These are phyloP conservation scores for Bos taurus DNA, from an alignment of 2,113 vertebrate genomes.

Conservation along the genomic window DNA sequence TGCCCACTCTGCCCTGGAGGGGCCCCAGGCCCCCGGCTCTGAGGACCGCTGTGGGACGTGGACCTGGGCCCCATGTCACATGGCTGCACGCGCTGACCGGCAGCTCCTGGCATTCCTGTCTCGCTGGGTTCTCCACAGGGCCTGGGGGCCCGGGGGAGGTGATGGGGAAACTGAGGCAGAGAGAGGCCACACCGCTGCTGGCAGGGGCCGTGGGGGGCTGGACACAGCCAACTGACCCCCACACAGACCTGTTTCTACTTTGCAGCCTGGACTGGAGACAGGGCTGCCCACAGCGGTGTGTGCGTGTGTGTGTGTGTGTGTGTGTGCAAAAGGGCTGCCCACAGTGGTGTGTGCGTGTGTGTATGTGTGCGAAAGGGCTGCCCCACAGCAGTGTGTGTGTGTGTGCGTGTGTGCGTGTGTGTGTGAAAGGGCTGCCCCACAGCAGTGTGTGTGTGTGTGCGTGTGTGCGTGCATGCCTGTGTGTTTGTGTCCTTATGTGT, in stretches of 20 bases:
- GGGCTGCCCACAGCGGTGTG: fast-evolving
- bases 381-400: fast-evolving
- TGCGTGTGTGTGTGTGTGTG: fast-evolving
- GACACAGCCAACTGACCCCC: fast-evolving
- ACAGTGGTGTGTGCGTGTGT: no score
- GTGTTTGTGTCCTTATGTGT: no score
- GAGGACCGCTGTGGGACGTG: not conserved
- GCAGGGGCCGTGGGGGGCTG: fast-evolving
- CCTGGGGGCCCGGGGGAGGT: fast-evolving
- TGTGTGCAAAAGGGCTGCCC: no score
- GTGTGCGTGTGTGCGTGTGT: fast-evolving
- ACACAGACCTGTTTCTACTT: fast-evolving
- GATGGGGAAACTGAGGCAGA: not conserved
- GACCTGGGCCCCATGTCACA: not conserved
- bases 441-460: not conserved
- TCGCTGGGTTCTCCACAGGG: not conserved
- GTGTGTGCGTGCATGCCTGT: fast-evolving
- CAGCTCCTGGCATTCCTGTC: not conserved
- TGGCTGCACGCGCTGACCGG: fast-evolving
- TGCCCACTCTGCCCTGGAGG: not conserved
- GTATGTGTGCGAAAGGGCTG: fast-evolving
- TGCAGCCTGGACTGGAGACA: no score
- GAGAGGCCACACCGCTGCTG: no score
- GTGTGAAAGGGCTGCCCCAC: fast-evolving
- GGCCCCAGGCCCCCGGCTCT: not conserved